phyloP scores from a whole-genome alignment of 2,797 vertebrate genomes.

The Xyrichtys novacula region DNA sequence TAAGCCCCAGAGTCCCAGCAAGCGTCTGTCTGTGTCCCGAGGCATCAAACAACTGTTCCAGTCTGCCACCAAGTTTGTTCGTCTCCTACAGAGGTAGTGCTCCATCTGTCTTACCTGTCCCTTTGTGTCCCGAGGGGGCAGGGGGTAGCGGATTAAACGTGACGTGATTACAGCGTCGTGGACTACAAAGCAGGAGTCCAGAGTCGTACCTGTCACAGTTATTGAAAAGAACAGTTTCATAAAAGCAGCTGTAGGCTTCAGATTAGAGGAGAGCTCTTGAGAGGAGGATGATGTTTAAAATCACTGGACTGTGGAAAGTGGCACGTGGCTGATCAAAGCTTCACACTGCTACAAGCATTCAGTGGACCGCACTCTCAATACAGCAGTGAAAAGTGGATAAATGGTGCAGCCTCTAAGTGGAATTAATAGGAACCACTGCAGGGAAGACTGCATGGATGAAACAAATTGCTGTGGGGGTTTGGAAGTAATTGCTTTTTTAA shows the following conservation, averaged over 20 bases:
- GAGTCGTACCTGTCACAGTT: constrained; percentile 22
- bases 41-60: constrained; percentile 87
- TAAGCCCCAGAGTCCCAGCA: constrained; percentile 75
- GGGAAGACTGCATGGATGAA: too few relatives aligned
- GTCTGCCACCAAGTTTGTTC: constrained; percentile 86
- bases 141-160: constrained; percentile 34
- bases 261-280: constrained; percentile 23
- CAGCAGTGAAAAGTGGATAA: background rate
- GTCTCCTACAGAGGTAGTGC: constrained; percentile 84
- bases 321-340: constrained; percentile 21
- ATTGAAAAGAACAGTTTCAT: constrained; percentile 42
- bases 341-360: constrained; percentile 12
- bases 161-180: constrained; percentile 37
- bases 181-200: constrained; percentile 33
- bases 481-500: background rate
- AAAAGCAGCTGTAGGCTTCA: constrained; percentile 32
- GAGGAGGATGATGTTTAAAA: constrained; percentile 26
- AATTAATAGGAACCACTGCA: background rate
- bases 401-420: background rate
- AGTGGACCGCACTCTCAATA: background rate
- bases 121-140: constrained; percentile 25
- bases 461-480: too few relatives aligned
- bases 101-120: constrained; percentile 53
- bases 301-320: constrained; percentile 12
- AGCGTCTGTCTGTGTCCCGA: constrained; percentile 83